Percentiles rank a stretch among this genome's conserved stretches.
These are phyloP conservation scores for Atta texana DNA, from an alignment of 1,140 invertebrate species.

Conservation along the genomic window DNA sequence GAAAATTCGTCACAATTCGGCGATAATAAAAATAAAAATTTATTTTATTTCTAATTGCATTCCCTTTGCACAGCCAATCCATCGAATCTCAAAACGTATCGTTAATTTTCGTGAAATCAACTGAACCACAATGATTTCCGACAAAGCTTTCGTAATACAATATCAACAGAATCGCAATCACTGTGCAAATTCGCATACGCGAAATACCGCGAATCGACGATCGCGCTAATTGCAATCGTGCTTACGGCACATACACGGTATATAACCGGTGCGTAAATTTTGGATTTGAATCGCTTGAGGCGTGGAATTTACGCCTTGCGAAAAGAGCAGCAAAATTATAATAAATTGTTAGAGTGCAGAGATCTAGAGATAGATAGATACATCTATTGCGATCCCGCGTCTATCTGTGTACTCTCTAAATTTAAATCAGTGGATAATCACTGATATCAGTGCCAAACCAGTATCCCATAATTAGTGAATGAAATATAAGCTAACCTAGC, in stretches of 20 bases:
- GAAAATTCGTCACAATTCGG: background rate
- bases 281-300: slow-evolving; percentile 11
- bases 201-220: slow-evolving; percentile 67
- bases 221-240: slow-evolving; percentile 62
- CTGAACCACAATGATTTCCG: background rate
- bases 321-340: background rate
- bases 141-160: slow-evolving; percentile 31
- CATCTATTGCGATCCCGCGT: slow-evolving; percentile 29
- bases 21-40: background rate
- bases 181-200: slow-evolving; percentile 22
- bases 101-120: slow-evolving; percentile 34
- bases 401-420: background rate
- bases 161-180: slow-evolving; percentile 37
- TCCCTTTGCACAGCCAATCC: background rate
- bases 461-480: too few species aligned
- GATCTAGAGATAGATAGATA: background rate
- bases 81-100: slow-evolving; percentile 18
- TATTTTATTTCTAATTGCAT: background rate
- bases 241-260: background rate
- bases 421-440: too few species aligned
- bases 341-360: background rate
- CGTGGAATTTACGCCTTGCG: slow-evolving; percentile 1
- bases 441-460: too few species aligned
- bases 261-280: background rate
- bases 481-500: too few species aligned